A percentile compares a stretch with the other conserved stretches of the same genome.
These are phyloP conservation scores for Cacoxenus indagator DNA, from an alignment of 2,888 invertebrate genomes.

Conservation along the genomic window DNA sequence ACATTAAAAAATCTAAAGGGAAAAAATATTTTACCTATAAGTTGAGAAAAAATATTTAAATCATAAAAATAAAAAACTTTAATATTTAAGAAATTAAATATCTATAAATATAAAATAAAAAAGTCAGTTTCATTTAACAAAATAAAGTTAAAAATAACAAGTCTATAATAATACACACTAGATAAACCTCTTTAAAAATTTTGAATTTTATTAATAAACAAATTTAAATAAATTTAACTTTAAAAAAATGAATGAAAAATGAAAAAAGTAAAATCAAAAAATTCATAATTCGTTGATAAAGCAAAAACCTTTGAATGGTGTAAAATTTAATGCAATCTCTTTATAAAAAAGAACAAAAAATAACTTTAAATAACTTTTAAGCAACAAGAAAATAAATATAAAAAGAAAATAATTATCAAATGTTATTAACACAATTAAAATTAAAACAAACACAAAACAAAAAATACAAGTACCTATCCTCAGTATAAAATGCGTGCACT, in stretches of 20 bases:
- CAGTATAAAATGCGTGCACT: slow-evolving; percentile 65
- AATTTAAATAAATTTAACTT: slow-evolving; percentile 51
- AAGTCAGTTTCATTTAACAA: slow-evolving; percentile 32
- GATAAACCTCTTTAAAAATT: slow-evolving; percentile 66
- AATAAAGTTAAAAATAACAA: slow-evolving; percentile 52
- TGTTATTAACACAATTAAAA: slow-evolving; percentile 69
- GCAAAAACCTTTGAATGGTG: slow-evolving; percentile 54
- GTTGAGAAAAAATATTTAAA: slow-evolving; percentile 19
- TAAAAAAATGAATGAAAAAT: slow-evolving; percentile 44
- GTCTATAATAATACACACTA: slow-evolving; percentile 57
- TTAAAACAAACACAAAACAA: slow-evolving; percentile 57
- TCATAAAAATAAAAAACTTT: slow-evolving; percentile 39
- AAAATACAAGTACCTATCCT: slow-evolving; percentile 69
- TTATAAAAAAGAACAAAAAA: slow-evolving; percentile 42
- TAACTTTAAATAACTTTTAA: slow-evolving; percentile 61
- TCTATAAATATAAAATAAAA: slow-evolving; percentile 51
- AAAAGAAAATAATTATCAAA: slow-evolving; percentile 64
- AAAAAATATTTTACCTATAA: slow-evolving; percentile 20
- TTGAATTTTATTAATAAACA: slow-evolving; percentile 65
- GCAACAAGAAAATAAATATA: slow-evolving; percentile 38
- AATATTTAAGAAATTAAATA: slow-evolving; percentile 58
- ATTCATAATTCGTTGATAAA: not conserved
- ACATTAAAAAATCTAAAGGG: slow-evolving; percentile 1
- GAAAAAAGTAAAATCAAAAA: slow-evolving; percentile 31
- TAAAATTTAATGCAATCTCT: slow-evolving; percentile 58